Conservation (phyloP, 23 tunicate genomes). For the Halocynthia roretzi region DNA sequence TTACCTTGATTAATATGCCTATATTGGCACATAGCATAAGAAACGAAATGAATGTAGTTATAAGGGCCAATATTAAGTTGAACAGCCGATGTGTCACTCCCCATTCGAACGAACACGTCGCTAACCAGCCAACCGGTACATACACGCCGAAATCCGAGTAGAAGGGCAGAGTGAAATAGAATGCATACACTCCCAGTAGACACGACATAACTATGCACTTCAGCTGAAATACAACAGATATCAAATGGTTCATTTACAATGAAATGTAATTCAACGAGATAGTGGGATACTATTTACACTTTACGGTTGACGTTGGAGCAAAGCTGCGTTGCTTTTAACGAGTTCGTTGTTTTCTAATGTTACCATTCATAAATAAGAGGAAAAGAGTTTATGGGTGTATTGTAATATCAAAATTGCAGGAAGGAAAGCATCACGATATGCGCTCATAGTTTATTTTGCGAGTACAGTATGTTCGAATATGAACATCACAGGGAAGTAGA, state of each 20-base stretch:
- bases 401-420: no score
- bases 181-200: constrained; percentile 8
- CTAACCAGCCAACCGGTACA: constrained; percentile 47
- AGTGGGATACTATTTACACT: no score
- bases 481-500: no score
- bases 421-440: no score
- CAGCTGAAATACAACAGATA: constrained; percentile 15
- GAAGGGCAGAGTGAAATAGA: constrained; percentile 47
- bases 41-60: constrained; percentile 13
- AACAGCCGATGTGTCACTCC: constrained; percentile 34
- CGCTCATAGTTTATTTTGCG: no score
- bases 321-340: no score
- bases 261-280: no score
- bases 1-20: constrained; percentile 42
- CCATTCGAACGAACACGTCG: constrained; percentile 53
- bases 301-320: no score
- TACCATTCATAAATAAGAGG: no score
- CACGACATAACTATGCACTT: constrained; percentile 16
- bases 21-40: constrained; percentile 37
- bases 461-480: no score
- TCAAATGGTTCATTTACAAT: background rate
- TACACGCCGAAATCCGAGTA: constrained; percentile 39
- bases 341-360: no score
- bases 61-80: constrained; percentile 21
- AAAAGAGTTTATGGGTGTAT: no score